Conservation (phyloP, 2,888 invertebrate genomes). For the Rotaria macrura region DNA sequence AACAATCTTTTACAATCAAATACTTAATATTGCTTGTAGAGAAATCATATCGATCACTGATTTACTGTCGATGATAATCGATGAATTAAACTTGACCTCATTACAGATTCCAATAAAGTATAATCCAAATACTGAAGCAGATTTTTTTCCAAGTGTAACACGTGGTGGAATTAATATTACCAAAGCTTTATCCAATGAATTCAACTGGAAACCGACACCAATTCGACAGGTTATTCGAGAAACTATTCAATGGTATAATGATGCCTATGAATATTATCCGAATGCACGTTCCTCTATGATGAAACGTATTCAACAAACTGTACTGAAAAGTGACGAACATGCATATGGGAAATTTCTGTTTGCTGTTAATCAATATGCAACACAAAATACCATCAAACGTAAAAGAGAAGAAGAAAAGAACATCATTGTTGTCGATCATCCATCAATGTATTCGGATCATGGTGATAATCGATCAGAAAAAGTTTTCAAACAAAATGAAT, state of each 20-base stretch:
- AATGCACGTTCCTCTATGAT: not conserved
- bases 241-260: not conserved
- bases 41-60: not conserved
- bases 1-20: not conserved
- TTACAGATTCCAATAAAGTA: not conserved
- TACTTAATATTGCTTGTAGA: not conserved
- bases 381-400: not conserved
- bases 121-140: not conserved
- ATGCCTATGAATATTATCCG: not conserved
- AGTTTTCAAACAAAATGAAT: not conserved
- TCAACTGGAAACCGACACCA: not conserved
- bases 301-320: not conserved
- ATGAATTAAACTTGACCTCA: not conserved
- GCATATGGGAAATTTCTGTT: not conserved
- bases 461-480: not conserved
- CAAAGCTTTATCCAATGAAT: not conserved
- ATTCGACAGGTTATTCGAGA: not conserved
- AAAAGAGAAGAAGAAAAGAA: not conserved
- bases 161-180: not conserved
- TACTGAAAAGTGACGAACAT: not conserved
- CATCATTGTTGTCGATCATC: not conserved
- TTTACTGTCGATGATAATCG: not conserved
- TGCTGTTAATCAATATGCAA: not conserved
- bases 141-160: slow-evolving; percentile 17
- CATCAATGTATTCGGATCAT: not conserved